phyloP scores from a whole-genome alignment of 2,113 vertebrate species.

The Engystomops pustulosus region DNA sequence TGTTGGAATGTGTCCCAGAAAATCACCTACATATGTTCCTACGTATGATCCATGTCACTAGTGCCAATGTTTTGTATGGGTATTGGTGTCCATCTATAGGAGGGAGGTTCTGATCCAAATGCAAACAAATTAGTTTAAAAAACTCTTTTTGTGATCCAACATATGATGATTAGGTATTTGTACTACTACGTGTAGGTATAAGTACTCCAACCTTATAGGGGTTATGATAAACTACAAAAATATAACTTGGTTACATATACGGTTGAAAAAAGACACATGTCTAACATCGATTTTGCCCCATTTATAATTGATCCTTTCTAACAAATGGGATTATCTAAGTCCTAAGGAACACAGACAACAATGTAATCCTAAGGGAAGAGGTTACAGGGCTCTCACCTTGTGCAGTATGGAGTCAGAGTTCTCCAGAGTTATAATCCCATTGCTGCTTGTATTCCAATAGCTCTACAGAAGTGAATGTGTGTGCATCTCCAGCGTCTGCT shows the following conservation, averaged over 20 bases:
- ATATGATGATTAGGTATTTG: not conserved
- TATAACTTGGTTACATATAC: too few relatives aligned
- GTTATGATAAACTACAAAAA: not conserved
- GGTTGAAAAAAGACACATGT: too few relatives aligned
- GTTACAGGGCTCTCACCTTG: constrained; percentile 35
- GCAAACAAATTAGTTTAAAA: too few relatives aligned
- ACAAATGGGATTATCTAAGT: not conserved
- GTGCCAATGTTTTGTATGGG: too few relatives aligned
- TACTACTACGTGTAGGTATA: too few relatives aligned
- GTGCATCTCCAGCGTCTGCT: constrained; percentile 6
- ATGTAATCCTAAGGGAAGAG: not conserved
- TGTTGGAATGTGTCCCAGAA: not conserved
- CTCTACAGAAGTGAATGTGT: constrained; percentile 2
- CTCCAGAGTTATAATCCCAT: constrained; percentile 44
- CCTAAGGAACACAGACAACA: not conserved
- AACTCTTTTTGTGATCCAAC: too few relatives aligned
- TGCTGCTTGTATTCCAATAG: constrained; percentile 12
- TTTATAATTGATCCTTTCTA: not conserved
- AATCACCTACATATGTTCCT: too few relatives aligned
- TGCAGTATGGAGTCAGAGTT: not conserved
- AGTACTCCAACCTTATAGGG: not conserved
- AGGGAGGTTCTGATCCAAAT: not conserved
- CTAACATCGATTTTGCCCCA: too few relatives aligned
- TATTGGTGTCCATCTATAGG: not conserved
- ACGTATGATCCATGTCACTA: not conserved